Conservation (phyloP, 53 echinoderm and acorn worm genomes). For the Henricia sp. region DNA sequence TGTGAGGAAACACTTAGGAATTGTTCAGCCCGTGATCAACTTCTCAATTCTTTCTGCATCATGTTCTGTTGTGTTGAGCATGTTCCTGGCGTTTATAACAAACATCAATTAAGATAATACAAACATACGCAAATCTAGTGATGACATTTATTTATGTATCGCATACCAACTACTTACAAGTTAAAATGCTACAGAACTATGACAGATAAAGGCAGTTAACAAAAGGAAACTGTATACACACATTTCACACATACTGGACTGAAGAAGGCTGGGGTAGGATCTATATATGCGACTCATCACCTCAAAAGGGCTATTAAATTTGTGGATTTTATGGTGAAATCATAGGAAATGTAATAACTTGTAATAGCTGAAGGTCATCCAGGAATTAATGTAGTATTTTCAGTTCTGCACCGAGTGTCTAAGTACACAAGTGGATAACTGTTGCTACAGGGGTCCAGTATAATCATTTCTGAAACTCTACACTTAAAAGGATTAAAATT, state of each 20-base stretch:
- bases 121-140: too few species aligned
- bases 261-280: neutral
- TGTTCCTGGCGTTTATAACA: too few species aligned
- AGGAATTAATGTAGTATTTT: neutral
- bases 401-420: neutral
- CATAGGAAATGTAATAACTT: too few species aligned
- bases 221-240: neutral
- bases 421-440: neutral
- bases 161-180: slow-evolving; percentile 32
- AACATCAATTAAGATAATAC: too few species aligned
- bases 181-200: slow-evolving; percentile 40
- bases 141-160: slow-evolving; percentile 40
- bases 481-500: neutral
- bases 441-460: neutral
- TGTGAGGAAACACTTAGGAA: too few species aligned
- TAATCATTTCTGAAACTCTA: slow-evolving; percentile 4
- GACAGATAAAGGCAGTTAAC: neutral
- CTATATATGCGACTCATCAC: neutral
- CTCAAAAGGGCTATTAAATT: neutral
- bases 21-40: too few species aligned
- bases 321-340: neutral
- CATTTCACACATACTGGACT: neutral
- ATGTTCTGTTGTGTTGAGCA: too few species aligned
- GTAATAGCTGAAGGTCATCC: too few species aligned
- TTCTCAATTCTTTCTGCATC: too few species aligned